Conservation (phyloP, 53 echinoderm and acorn worm genomes). For the Stichopus horrens region DNA sequence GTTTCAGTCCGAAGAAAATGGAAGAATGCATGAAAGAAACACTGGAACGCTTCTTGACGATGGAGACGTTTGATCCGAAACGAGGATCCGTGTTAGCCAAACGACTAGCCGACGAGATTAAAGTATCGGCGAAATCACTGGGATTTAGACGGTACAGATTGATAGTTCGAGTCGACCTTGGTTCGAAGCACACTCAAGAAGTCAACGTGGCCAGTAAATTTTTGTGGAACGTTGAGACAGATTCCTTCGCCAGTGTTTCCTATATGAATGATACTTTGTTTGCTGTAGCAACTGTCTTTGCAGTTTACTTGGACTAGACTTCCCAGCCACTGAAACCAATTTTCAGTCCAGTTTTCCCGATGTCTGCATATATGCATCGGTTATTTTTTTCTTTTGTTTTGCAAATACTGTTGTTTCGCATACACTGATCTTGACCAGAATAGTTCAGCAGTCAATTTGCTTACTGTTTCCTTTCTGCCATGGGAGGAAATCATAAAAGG, state of each 20-base stretch:
- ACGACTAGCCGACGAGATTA: slow-evolving; percentile 60
- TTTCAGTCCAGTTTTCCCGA: no score
- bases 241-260: slow-evolving; percentile 66
- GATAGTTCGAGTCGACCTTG: slow-evolving; percentile 67
- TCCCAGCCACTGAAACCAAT: neutral
- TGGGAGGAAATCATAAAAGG: no score
- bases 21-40: slow-evolving; percentile 56
- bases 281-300: slow-evolving; percentile 71
- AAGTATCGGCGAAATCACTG: slow-evolving; percentile 55
- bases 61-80: slow-evolving; percentile 51
- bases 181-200: slow-evolving; percentile 53
- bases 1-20: slow-evolving; percentile 58
- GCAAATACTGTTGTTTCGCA: neutral
- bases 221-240: slow-evolving; percentile 73
- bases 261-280: slow-evolving; percentile 53
- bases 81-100: slow-evolving; percentile 52
- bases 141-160: slow-evolving; percentile 64
- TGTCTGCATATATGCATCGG: neutral
- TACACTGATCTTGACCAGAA: no score
- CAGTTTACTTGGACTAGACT: slow-evolving; percentile 74
- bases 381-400: neutral
- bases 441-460: no score
- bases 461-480: no score
- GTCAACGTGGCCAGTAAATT: slow-evolving; percentile 66
- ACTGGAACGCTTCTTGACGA: slow-evolving; percentile 40